Percentiles rank a stretch among this genome's conserved stretches.
phyloP scores from a whole-genome alignment of 2,797 vertebrate genomes.

The Phalanger gymnotis region DNA sequence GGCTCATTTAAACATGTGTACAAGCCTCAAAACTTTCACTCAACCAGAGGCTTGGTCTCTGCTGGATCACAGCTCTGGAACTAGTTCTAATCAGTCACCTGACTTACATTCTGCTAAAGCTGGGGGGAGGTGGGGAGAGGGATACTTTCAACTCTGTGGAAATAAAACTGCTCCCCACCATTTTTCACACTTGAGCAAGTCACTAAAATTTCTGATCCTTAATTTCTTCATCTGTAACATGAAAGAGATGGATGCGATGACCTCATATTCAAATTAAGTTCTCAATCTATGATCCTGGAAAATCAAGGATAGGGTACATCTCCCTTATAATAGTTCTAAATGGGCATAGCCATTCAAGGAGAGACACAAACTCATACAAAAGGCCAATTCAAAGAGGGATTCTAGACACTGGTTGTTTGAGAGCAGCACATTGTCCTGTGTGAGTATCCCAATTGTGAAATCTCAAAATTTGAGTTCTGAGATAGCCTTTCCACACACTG shows the following conservation, averaged over 20 bases:
- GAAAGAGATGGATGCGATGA: not conserved
- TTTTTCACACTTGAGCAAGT: too few species aligned
- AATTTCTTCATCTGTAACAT: not conserved
- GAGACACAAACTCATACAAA: not conserved
- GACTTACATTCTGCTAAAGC: too few species aligned
- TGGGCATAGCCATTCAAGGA: not conserved
- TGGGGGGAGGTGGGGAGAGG: too few species aligned
- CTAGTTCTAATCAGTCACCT: too few species aligned
- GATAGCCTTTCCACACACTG: not conserved
- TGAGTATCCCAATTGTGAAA: not conserved
- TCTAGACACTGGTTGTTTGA: not conserved
- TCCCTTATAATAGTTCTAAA: not conserved
- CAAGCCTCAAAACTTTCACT: too few species aligned
- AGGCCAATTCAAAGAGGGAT: not conserved
- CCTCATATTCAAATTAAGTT: not conserved
- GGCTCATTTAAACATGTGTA: too few species aligned
- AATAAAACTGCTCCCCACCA: too few species aligned
- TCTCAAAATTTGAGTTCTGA: not conserved
- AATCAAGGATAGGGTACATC: not conserved
- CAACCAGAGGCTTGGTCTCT: too few species aligned
- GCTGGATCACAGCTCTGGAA: too few species aligned
- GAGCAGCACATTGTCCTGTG: not conserved
- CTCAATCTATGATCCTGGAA: not conserved
- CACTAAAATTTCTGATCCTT: not conserved
- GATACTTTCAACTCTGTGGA: too few species aligned